Conservation (phyloP, 1,140 invertebrate genomes). For the Temnothorax longispinosus region DNA sequence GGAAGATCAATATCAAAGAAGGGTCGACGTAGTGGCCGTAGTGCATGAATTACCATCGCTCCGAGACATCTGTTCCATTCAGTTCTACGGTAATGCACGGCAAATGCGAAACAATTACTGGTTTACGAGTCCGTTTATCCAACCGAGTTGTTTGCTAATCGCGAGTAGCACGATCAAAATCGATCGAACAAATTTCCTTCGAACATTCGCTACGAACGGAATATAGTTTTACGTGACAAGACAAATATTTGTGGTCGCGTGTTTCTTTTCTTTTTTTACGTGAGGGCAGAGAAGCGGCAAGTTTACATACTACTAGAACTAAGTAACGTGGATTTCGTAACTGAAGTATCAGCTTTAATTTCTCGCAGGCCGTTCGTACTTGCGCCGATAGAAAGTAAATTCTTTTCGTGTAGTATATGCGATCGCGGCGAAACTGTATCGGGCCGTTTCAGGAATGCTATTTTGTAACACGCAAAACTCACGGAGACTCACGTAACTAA, state of each 20-base stretch:
- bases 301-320: neutral
- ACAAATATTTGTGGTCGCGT: neutral
- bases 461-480: constrained; percentile 22
- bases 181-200: neutral
- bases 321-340: constrained; percentile 17
- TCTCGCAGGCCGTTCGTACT: constrained; percentile 49
- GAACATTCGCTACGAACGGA: neutral
- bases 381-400: constrained; percentile 72
- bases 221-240: neutral
- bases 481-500: neutral
- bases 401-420: constrained; percentile 43
- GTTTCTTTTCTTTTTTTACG: neutral
- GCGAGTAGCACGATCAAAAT: neutral
- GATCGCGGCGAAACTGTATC: constrained; percentile 24
- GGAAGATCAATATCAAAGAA: constrained; percentile 64
- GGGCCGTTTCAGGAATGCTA: constrained; percentile 46
- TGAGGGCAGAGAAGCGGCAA: neutral
- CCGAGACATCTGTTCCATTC: constrained; percentile 46
- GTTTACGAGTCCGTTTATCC: neutral
- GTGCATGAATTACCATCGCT: constrained; percentile 74
- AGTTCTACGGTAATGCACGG: constrained; percentile 28
- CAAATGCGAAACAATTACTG: neutral
- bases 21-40: constrained; percentile 60
- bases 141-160: neutral
- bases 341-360: constrained; percentile 41